A percentile compares a stretch with the other conserved stretches of the same genome.
Evolutionary conservation across 2,113 vertebrate genomes (phyloP).

Genomic region (Callaeas wilsoni): DNA sequence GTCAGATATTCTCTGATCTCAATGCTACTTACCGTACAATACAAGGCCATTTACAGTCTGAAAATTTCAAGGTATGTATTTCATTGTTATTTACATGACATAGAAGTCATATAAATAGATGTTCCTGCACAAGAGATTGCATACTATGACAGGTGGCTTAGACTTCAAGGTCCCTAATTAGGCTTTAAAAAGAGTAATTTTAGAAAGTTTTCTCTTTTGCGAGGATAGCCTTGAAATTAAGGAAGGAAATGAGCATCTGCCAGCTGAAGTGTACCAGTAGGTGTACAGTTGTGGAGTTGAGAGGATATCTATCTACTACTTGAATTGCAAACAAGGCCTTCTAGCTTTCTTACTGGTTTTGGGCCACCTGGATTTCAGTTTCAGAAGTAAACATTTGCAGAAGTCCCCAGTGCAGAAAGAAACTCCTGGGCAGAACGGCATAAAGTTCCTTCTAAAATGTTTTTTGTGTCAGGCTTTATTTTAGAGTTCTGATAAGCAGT

Average conservation of each 20-base stretch:
- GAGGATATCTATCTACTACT: not conserved
- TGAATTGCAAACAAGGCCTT: not conserved
- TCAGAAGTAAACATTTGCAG: not conserved
- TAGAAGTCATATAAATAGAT: constrained; percentile 28
- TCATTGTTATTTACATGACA: constrained; percentile 27
- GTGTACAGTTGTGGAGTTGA: not conserved
- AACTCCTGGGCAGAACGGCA: not conserved
- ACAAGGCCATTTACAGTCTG: constrained; percentile 97
- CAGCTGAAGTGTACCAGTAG: not conserved
- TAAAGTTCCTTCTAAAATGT: not conserved
- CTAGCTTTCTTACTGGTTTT: not conserved
- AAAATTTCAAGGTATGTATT: constrained; percentile 95
- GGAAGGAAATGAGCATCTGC: not conserved
- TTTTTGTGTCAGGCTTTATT: not conserved
- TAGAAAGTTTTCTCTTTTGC: not conserved
- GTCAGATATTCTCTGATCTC: constrained; percentile 97
- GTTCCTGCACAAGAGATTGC: not conserved
- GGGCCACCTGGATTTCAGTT: not conserved
- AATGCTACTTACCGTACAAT: constrained; percentile 96
- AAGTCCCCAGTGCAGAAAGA: not conserved
- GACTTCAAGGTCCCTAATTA: not conserved
- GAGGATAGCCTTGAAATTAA: not conserved
- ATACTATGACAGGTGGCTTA: not conserved
- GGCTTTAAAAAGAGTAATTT: not conserved
- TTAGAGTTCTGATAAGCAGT: not conserved